These are phyloP conservation scores for Platycheirus albimanus DNA, from an alignment of 2,888 invertebrate species.

Conservation along the genomic window DNA sequence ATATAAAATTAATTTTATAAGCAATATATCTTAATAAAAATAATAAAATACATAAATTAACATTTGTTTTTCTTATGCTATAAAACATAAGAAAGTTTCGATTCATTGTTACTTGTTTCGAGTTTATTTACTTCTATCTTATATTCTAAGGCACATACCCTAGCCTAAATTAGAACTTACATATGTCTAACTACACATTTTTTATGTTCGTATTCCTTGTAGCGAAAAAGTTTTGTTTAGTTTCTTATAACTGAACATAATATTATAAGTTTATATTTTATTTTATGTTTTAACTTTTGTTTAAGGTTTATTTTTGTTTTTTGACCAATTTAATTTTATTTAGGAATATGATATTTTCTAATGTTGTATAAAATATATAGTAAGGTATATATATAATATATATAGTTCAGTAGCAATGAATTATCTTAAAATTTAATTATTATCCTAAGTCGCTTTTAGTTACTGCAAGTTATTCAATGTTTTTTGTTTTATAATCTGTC, in stretches of 20 bases:
- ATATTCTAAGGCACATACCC: conserved; percentile 65
- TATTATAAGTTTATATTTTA: no score
- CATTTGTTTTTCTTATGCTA: not conserved
- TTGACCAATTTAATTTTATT: conserved; percentile 37
- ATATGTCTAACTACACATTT: not conserved
- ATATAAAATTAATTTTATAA: no score
- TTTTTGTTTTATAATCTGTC: not conserved
- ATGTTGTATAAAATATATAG: conserved; percentile 40
- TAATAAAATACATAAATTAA: not conserved
- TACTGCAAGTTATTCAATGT: conserved; percentile 15
- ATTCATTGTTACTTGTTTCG: not conserved
- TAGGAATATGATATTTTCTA: conserved; percentile 33
- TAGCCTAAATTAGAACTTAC: conserved; percentile 22
- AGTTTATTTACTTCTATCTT: conserved; percentile 28
- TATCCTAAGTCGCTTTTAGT: conserved; percentile 64
- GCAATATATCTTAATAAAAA: no score
- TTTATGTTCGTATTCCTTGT: conserved; percentile 21
- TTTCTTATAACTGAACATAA: conserved; percentile 34
- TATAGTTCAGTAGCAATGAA: conserved; percentile 39
- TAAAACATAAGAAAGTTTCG: not conserved
- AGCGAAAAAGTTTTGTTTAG: conserved; percentile 39
- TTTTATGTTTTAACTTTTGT: conserved; percentile 1
- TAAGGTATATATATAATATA: conserved; percentile 36
- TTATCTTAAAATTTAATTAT: conserved; percentile 44
- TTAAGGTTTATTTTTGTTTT: conserved; percentile 1